These are phyloP conservation scores for Turritopsis rubra DNA, from an alignment of 30 jellyfish, hydroid and myxozoan genomes.

Conservation along the genomic window DNA sequence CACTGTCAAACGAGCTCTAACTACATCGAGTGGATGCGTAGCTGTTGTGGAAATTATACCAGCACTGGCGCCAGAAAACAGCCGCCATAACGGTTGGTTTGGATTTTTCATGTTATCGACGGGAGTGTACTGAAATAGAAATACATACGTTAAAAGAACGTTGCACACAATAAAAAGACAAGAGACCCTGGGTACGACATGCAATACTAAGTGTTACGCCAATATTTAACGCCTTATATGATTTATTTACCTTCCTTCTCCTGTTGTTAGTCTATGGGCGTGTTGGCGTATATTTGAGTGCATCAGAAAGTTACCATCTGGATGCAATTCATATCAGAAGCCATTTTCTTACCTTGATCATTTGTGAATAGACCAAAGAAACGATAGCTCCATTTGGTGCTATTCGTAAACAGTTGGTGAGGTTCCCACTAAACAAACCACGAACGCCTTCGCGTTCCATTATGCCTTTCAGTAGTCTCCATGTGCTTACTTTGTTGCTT, in stretches of 20 bases:
- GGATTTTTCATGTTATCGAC: slow-evolving; percentile 75
- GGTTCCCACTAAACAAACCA: slow-evolving; percentile 74
- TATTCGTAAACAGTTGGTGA: slow-evolving; percentile 51
- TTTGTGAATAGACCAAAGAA: slow-evolving; percentile 69
- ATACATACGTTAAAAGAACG: too few relatives aligned
- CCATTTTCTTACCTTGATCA: slow-evolving; percentile 90
- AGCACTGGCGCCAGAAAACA: slow-evolving; percentile 79
- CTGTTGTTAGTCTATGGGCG: too few relatives aligned
- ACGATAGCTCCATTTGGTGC: slow-evolving; percentile 75
- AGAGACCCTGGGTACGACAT: too few relatives aligned
- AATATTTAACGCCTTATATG: too few relatives aligned
- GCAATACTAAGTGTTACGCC: too few relatives aligned
- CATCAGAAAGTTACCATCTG: too few relatives aligned
- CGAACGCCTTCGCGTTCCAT: slow-evolving; percentile 36
- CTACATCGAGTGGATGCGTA: slow-evolving; percentile 85
- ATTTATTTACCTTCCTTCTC: too few relatives aligned
- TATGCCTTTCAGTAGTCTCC: not conserved
- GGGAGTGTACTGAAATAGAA: slow-evolving; percentile 54
- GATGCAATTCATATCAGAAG: too few relatives aligned
- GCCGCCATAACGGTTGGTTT: slow-evolving; percentile 74
- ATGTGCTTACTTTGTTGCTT: not conserved
- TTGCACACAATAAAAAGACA: too few relatives aligned
- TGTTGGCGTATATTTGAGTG: too few relatives aligned
- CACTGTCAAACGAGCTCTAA: slow-evolving; percentile 68
- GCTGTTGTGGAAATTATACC: slow-evolving; percentile 60